phyloP scores from a whole-genome alignment of 2,113 vertebrate species.

The Sturnus vulgaris region DNA sequence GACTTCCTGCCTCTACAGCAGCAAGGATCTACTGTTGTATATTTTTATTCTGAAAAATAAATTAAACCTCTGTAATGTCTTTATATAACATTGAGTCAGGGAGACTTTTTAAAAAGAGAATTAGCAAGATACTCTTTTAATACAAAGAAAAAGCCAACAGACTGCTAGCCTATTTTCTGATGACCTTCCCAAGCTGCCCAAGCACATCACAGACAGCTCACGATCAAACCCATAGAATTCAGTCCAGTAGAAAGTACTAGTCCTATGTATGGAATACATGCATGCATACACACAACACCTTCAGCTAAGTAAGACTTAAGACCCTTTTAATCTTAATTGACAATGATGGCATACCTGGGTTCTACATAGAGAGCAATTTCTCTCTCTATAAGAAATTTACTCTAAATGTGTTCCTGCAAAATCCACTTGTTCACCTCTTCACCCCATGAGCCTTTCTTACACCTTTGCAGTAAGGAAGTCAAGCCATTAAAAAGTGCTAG shows the following conservation, averaged over 20 bases:
- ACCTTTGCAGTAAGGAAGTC: not conserved
- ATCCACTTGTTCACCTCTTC: not conserved
- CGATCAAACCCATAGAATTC: not conserved
- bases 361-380: not conserved
- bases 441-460: not conserved
- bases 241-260: not conserved
- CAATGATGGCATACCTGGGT: fast-evolving
- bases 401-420: not conserved
- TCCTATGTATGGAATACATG: not conserved
- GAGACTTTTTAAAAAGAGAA: not conserved
- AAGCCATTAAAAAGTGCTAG: not conserved
- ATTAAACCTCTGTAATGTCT: not conserved
- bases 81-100: not conserved
- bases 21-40: not conserved
- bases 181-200: not conserved
- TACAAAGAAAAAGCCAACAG: not conserved
- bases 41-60: not conserved
- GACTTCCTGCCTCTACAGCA: not conserved
- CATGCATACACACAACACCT: not conserved
- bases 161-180: not conserved
- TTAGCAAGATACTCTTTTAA: not conserved
- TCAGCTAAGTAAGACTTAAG: not conserved
- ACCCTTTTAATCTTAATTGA: not conserved
- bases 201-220: not conserved
- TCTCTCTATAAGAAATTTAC: not conserved